A percentile compares a stretch with the other conserved stretches of the same genome.
phyloP scores from a whole-genome alignment of 1,140 invertebrate genomes.

The Diachasma alloeum region DNA sequence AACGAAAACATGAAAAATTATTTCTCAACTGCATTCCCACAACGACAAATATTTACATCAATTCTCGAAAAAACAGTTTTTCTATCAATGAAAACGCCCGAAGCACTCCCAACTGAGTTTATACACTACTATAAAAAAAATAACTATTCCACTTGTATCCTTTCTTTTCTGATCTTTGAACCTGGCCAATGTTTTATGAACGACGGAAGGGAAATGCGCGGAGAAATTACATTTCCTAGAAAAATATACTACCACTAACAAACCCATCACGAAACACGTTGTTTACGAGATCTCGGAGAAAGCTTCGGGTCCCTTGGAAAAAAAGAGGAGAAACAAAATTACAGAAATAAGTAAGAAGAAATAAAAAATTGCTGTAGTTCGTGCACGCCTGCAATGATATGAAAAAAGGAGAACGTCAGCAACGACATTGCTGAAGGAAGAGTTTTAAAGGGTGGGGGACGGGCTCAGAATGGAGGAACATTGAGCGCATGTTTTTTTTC shows the following conservation, averaged over 20 bases:
- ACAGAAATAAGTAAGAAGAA: conserved; percentile 15
- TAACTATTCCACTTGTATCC: background rate
- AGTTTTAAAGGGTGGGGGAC: background rate
- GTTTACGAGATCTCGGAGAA: conserved; percentile 3
- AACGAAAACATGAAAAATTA: background rate
- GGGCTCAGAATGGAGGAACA: background rate
- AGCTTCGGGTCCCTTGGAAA: background rate
- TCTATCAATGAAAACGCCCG: background rate
- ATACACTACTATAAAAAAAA: background rate
- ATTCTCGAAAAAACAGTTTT: background rate
- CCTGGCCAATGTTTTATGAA: conserved; percentile 4
- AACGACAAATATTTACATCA: no score
- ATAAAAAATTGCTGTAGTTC: conserved; percentile 52
- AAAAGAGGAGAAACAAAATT: background rate
- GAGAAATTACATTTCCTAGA: conserved; percentile 9
- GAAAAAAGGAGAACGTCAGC: conserved; percentile 30
- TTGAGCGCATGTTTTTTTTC: conserved; percentile 41
- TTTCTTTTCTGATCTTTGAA: background rate
- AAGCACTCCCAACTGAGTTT: background rate
- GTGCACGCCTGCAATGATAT: conserved; percentile 45
- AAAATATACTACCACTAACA: conserved; percentile 10
- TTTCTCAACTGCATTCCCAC: no score
- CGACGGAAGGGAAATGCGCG: background rate
- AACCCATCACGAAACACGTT: conserved; percentile 4
- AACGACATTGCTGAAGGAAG: background rate